Evolutionary conservation across 2,797 vertebrate genomes (phyloP).

Genomic region (Vipera latastei): DNA sequence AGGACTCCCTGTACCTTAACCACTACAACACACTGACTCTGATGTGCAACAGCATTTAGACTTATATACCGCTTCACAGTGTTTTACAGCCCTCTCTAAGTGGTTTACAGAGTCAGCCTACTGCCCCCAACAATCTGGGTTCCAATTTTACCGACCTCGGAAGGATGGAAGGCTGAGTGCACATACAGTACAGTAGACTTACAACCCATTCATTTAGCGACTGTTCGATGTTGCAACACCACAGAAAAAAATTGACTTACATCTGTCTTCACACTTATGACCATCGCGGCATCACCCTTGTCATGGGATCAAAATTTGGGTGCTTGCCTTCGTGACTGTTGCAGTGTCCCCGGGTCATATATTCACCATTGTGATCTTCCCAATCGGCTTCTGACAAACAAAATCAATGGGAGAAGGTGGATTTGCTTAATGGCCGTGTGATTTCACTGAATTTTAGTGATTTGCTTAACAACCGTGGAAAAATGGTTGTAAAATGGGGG

Average conservation of each 20-base stretch:
- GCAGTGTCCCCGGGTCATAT: not conserved
- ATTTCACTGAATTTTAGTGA: not conserved
- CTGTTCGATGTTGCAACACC: not conserved
- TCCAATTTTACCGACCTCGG: too few species aligned
- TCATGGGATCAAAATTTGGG: not conserved
- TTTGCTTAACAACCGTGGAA: not conserved
- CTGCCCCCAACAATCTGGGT: too few species aligned
- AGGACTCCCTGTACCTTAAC: too few species aligned
- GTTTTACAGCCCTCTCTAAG: too few species aligned
- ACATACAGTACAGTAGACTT: too few species aligned
- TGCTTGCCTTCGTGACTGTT: not conserved
- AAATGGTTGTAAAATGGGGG: not conserved
- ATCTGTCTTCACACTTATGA: not conserved
- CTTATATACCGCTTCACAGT: too few species aligned
- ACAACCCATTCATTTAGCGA: too few species aligned
- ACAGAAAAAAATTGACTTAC: not conserved
- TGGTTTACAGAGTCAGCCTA: too few species aligned
- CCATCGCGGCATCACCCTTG: accelerated
- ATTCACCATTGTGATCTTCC: not conserved
- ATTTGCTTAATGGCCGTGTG: not conserved
- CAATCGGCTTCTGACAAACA: not conserved
- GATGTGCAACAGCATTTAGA: too few species aligned
- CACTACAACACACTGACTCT: too few species aligned
- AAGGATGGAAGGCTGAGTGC: too few species aligned
- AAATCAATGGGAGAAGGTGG: not conserved